phyloP scores from a whole-genome alignment of 2,888 invertebrate species.

The Apodemia zela region DNA sequence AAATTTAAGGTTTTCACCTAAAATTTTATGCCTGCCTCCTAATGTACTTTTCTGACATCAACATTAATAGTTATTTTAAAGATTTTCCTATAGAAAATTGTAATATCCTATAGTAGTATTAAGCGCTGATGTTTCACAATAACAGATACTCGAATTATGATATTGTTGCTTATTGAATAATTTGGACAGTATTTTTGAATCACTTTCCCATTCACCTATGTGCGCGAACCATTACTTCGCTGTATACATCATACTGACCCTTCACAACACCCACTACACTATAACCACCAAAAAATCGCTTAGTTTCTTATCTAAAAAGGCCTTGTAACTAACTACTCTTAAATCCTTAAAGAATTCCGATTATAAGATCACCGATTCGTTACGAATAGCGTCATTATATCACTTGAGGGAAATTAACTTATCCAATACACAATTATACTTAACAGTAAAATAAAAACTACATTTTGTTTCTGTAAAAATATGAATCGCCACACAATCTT shows the following conservation, averaged over 20 bases:
- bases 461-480: conserved; percentile 66
- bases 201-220: conserved; percentile 17
- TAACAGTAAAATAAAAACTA: conserved; percentile 44
- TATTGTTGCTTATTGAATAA: neutral
- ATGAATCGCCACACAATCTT: conserved; percentile 68
- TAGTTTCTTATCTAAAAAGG: conserved; percentile 69
- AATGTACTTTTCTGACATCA: too few species aligned
- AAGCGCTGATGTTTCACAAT: neutral
- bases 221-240: conserved; percentile 20
- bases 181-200: conserved; percentile 16
- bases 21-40: too few species aligned
- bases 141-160: neutral
- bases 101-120: too few species aligned
- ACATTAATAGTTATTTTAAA: too few species aligned
- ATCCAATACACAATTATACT: conserved; percentile 45
- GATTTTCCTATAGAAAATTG: too few species aligned
- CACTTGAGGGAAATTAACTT: conserved; percentile 73
- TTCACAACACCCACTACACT: conserved; percentile 59
- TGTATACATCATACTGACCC: conserved; percentile 44
- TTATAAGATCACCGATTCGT: conserved; percentile 71
- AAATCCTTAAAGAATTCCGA: conserved; percentile 74
- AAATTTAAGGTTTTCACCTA: too few species aligned
- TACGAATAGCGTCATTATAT: conserved; percentile 68
- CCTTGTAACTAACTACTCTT: conserved; percentile 75
- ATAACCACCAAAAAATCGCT: conserved; percentile 54